Conservation (phyloP, 2,797 vertebrate genomes). For the Rhinatrema bivittatum region DNA sequence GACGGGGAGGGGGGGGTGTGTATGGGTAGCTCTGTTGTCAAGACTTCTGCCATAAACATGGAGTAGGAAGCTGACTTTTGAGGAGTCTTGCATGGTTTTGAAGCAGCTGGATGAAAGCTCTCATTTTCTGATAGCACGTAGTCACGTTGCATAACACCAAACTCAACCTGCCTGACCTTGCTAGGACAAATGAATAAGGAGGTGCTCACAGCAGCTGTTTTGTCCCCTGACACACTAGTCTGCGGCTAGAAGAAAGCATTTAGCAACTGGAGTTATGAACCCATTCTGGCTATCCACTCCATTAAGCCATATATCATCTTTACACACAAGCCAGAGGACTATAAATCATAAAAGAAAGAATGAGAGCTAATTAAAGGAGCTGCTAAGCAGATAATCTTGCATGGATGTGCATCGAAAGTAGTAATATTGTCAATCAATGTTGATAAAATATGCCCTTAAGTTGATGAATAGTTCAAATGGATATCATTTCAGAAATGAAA, state of each 20-base stretch:
- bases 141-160: too few relatives aligned
- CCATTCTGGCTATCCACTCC: slow-evolving; percentile 31
- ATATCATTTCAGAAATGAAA: too few relatives aligned
- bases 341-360: slow-evolving; percentile 60
- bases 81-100: too few relatives aligned
- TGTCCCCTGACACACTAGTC: slow-evolving; percentile 14
- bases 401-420: slow-evolving; percentile 22
- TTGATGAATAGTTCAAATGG: too few relatives aligned
- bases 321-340: slow-evolving; percentile 31
- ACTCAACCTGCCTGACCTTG: background rate
- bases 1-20: too few relatives aligned
- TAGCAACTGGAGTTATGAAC: slow-evolving; percentile 28
- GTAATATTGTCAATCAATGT: slow-evolving; percentile 25
- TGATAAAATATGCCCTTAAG: too few relatives aligned
- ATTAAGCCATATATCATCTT: slow-evolving; percentile 60
- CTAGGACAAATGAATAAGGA: slow-evolving; percentile 19
- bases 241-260: slow-evolving; percentile 21
- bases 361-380: slow-evolving; percentile 57
- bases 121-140: too few relatives aligned
- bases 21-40: too few relatives aligned
- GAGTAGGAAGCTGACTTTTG: too few relatives aligned
- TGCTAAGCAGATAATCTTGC: slow-evolving; percentile 49
- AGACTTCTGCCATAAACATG: too few relatives aligned
- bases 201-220: background rate
- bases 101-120: too few relatives aligned